These are phyloP conservation scores for Chloroclystis v-ata DNA, from an alignment of 2,888 invertebrate genomes.

Conservation along the genomic window DNA sequence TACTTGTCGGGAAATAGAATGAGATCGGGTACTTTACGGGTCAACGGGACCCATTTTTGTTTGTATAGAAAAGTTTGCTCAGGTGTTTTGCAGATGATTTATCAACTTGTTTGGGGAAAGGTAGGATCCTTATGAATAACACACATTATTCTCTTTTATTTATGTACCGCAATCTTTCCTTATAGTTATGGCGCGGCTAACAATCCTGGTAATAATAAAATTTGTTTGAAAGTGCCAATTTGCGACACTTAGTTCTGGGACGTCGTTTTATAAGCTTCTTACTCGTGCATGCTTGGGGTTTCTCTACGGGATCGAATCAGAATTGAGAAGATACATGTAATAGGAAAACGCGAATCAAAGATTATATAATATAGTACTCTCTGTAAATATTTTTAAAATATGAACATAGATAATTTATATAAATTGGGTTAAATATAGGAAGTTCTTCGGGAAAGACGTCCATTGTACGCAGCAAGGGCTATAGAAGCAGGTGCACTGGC, in stretches of 20 bases:
- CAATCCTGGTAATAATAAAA: slow-evolving; percentile 4
- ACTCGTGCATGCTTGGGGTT: no score
- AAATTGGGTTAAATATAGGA: no score
- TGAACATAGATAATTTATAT: no score
- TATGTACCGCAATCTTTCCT: slow-evolving; percentile 9
- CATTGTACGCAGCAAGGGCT: slow-evolving; percentile 61
- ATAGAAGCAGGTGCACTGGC: slow-evolving; percentile 50
- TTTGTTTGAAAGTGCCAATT: not conserved
- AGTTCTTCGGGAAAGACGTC: slow-evolving; percentile 60
- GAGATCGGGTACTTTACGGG: slow-evolving; percentile 7
- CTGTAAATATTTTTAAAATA: no score
- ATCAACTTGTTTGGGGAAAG: slow-evolving; percentile 16
- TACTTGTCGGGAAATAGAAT: slow-evolving; percentile 14
- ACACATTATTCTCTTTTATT: slow-evolving; percentile 15
- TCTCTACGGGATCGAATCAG: no score
- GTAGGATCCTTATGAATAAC: slow-evolving; percentile 13
- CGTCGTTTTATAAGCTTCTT: no score
- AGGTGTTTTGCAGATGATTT: slow-evolving; percentile 16
- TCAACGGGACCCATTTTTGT: slow-evolving; percentile 12
- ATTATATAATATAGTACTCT: no score
- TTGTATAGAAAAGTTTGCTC: slow-evolving; percentile 10
- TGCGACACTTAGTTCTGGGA: slow-evolving; percentile 2
- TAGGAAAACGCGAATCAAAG: no score
- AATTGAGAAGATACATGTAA: no score
- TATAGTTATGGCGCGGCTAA: slow-evolving; percentile 13